phyloP scores from a whole-genome alignment of 2,888 invertebrate species.

The Epistrophe eligans region DNA sequence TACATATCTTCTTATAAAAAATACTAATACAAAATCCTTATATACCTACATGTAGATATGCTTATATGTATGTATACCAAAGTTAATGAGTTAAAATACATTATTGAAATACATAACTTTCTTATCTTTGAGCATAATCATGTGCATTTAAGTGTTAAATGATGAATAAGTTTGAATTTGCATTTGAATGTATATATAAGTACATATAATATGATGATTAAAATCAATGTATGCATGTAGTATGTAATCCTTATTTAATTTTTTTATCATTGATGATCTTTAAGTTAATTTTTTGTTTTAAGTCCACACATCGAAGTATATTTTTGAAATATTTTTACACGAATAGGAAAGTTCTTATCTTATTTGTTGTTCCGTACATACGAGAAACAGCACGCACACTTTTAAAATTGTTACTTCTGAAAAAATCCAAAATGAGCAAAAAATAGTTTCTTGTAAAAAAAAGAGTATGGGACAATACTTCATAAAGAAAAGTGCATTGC shows the following conservation, averaged over 20 bases:
- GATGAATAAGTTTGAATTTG: slow-evolving; percentile 29
- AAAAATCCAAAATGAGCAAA: background rate
- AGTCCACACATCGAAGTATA: background rate
- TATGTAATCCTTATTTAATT: slow-evolving; percentile 1
- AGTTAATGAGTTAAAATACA: background rate
- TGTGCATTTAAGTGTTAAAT: slow-evolving; percentile 33
- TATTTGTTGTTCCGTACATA: background rate
- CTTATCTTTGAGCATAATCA: slow-evolving; percentile 1
- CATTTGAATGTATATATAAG: slow-evolving; percentile 33
- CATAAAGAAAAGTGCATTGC: slow-evolving; percentile 12
- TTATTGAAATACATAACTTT: slow-evolving; percentile 4
- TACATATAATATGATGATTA: background rate
- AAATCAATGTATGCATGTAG: slow-evolving; percentile 1
- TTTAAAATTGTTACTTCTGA: background rate
- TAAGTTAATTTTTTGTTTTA: background rate
- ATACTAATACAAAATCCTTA: slow-evolving; percentile 7
- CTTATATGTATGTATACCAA: slow-evolving; percentile 17
- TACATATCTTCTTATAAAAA: slow-evolving; percentile 38
- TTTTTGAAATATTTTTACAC: background rate
- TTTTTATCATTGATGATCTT: background rate
- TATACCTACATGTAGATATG: slow-evolving; percentile 26
- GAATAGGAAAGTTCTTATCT: background rate
- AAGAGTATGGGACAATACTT: background rate
- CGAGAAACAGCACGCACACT: slow-evolving; percentile 19
- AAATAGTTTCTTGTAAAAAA: background rate